These are phyloP conservation scores for Gila robusta DNA, from an alignment of 2,797 vertebrate genomes.

Conservation along the genomic window DNA sequence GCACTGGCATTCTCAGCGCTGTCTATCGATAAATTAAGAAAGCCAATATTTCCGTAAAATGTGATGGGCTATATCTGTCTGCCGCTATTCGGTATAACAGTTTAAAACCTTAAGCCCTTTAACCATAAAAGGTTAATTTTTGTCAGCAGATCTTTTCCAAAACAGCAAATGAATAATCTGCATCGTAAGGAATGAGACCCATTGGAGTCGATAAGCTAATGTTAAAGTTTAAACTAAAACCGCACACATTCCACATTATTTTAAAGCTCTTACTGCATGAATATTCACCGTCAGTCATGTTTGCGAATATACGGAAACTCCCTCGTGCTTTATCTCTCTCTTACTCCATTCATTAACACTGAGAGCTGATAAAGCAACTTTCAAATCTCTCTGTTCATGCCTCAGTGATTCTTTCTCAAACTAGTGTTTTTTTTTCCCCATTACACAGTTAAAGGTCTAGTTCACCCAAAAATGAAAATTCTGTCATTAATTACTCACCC, in stretches of 20 bases:
- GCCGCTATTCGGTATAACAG: not conserved
- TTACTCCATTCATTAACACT: conserved; percentile 32
- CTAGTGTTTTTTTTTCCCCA: not conserved
- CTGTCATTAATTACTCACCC: too few relatives aligned
- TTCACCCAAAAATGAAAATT: too few relatives aligned
- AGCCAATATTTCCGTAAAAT: not conserved
- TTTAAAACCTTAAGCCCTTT: not conserved
- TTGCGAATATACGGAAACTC: not conserved
- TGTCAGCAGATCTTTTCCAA: not conserved
- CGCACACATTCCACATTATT: conserved; percentile 14
- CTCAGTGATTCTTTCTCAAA: not conserved
- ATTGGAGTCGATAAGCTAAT: not conserved
- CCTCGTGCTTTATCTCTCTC: conserved; percentile 31
- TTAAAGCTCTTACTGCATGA: conserved; percentile 3
- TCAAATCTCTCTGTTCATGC: conserved; percentile 16
- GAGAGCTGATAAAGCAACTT: conserved; percentile 28
- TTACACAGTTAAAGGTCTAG: not conserved
- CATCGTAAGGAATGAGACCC: not conserved
- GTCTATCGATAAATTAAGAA: not conserved
- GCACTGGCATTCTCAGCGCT: not conserved
- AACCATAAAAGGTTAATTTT: not conserved
- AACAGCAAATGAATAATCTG: not conserved
- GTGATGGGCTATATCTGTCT: not conserved
- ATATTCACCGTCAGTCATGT: conserved; percentile 1
- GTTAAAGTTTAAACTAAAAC: conserved; percentile 29